Percentiles rank a stretch among this genome's conserved stretches.
These are phyloP conservation scores for Heliopora coerulea DNA, from an alignment of 92 coral and sea anemone genomes.

Conservation along the genomic window DNA sequence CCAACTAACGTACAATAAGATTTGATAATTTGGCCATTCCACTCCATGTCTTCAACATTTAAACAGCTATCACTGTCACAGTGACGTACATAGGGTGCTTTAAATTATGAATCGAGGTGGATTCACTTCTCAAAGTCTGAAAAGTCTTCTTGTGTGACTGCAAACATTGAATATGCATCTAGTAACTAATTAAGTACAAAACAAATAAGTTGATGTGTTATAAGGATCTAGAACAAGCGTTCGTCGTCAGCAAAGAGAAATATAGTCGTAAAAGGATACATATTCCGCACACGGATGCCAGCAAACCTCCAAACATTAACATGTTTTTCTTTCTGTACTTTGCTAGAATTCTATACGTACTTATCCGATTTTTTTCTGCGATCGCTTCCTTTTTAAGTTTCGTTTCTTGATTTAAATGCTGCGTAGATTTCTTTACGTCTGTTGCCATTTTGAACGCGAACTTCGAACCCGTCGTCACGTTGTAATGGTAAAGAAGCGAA, in stretches of 20 bases:
- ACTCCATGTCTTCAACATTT: too few species aligned
- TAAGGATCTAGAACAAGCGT: too few species aligned
- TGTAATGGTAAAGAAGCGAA: neutral
- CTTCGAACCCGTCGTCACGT: slow-evolving; percentile 27
- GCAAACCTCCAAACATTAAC: slow-evolving; percentile 73
- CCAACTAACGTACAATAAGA: too few species aligned
- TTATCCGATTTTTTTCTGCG: slow-evolving; percentile 37
- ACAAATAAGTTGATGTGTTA: neutral
- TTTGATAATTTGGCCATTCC: too few species aligned
- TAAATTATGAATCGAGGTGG: neutral
- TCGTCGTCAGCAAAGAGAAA: too few species aligned
- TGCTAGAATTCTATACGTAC: slow-evolving; percentile 30
- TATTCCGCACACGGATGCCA: slow-evolving; percentile 84
- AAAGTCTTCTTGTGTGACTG: slow-evolving; percentile 78
- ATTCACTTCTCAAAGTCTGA: slow-evolving; percentile 71
- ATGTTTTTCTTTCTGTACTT: slow-evolving; percentile 62
- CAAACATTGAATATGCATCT: slow-evolving; percentile 80
- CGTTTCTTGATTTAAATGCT: slow-evolving; percentile 29
- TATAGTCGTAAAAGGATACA: slow-evolving; percentile 99
- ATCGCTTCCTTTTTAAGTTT: slow-evolving; percentile 2
- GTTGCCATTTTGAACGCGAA: slow-evolving; percentile 20
- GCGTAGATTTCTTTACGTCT: slow-evolving; percentile 46
- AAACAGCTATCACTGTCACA: too few species aligned
- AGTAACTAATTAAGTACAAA: slow-evolving; percentile 54
- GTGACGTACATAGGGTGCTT: too few species aligned